A percentile compares a stretch with the other conserved stretches of the same genome.
Conservation (phyloP, 2,797 vertebrate genomes). For the Scomberomorus guttatus region DNA sequence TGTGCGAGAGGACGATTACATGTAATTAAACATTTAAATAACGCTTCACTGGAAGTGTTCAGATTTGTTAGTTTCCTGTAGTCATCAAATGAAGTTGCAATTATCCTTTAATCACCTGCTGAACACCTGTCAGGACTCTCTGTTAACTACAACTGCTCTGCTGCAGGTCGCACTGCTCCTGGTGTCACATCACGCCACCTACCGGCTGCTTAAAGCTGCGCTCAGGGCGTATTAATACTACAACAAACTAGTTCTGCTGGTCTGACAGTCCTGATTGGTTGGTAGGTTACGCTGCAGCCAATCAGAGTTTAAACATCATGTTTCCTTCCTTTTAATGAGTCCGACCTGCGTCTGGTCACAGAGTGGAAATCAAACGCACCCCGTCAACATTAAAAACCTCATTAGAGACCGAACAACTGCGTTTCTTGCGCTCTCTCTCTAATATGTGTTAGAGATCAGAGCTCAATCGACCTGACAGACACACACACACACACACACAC, state of each 20-base stretch:
- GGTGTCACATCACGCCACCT: too few species aligned
- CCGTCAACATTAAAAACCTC: conserved; percentile 61
- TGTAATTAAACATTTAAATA: too few species aligned
- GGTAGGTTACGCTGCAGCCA: conserved; percentile 35
- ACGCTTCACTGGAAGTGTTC: too few species aligned
- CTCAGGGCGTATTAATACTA: conserved; percentile 57
- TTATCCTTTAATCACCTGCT: too few species aligned
- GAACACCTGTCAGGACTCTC: too few species aligned
- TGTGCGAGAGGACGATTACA: too few species aligned
- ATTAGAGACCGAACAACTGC: conserved; percentile 49
- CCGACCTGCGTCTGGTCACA: conserved; percentile 60
- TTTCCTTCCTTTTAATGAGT: conserved; percentile 53
- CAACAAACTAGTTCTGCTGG: neutral
- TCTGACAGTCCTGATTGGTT: neutral
- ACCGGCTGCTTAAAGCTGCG: too few species aligned
- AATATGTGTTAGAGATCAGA: conserved; percentile 64
- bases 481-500: conserved; percentile 22
- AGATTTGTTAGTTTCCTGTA: too few species aligned
- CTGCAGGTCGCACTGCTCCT: too few species aligned
- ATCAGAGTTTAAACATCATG: conserved; percentile 1
- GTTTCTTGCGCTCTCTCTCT: conserved; percentile 44
- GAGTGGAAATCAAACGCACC: conserved; percentile 68
- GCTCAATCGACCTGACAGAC: conserved; percentile 42
- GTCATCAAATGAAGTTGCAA: too few species aligned
- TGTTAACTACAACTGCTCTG: too few species aligned